phyloP scores from a whole-genome alignment of 2,797 vertebrate genomes.

The Tarsius wallacei region DNA sequence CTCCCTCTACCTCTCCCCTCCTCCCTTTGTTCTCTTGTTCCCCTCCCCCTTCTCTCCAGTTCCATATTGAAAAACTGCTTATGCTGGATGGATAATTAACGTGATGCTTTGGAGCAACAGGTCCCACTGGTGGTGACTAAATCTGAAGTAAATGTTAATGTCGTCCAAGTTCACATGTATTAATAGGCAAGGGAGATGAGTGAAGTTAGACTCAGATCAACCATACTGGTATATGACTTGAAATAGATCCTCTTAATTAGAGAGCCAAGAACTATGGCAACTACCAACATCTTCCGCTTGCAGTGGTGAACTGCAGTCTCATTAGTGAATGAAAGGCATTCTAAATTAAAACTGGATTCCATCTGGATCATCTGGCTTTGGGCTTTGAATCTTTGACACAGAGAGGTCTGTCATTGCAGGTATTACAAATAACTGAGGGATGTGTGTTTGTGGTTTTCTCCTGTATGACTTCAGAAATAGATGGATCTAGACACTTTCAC shows the following conservation, averaged over 20 bases:
- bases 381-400: slow-evolving; percentile 65
- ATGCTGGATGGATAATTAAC: slow-evolving; percentile 83
- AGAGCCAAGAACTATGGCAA: slow-evolving; percentile 81
- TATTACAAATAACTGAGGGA: slow-evolving; percentile 17
- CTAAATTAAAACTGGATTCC: slow-evolving; percentile 69
- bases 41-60: slow-evolving; percentile 63
- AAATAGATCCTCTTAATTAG: slow-evolving; percentile 85
- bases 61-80: slow-evolving; percentile 83
- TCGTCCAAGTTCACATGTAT: slow-evolving; percentile 82
- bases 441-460: slow-evolving; percentile 60
- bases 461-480: slow-evolving; percentile 38
- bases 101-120: slow-evolving; percentile 86
- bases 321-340: slow-evolving; percentile 77
- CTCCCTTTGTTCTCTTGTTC: slow-evolving; percentile 77
- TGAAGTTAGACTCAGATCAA: slow-evolving; percentile 81
- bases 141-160: slow-evolving; percentile 78
- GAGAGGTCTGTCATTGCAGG: background rate
- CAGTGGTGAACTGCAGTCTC: slow-evolving; percentile 65
- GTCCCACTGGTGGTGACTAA: slow-evolving; percentile 86
- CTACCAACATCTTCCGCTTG: slow-evolving; percentile 75
- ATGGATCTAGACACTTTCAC: slow-evolving; percentile 6
- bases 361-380: slow-evolving; percentile 44
- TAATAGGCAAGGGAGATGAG: slow-evolving; percentile 85
- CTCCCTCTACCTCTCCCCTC: slow-evolving; percentile 47
- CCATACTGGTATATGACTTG: slow-evolving; percentile 59